Percentiles rank a stretch among this genome's conserved stretches.
These are phyloP conservation scores for Trichogramma evanescens DNA, from an alignment of 2,888 invertebrate species.

Conservation along the genomic window DNA sequence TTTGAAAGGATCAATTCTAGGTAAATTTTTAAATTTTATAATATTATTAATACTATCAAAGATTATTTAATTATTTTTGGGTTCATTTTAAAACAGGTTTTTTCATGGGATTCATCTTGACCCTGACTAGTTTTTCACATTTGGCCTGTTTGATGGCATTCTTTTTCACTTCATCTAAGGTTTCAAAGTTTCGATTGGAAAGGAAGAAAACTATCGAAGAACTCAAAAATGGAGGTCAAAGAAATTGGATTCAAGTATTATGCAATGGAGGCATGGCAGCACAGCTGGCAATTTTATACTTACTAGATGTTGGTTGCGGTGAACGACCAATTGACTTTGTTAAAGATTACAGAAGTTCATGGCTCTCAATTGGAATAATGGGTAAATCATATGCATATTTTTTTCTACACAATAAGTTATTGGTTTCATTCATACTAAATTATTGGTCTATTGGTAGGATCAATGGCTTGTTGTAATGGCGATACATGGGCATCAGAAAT, in stretches of 20 bases:
- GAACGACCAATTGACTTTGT: conserved; percentile 74
- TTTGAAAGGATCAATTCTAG: conserved; percentile 63
- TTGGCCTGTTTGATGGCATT: conserved; percentile 66
- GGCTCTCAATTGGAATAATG: conserved; percentile 73
- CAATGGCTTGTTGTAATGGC: conserved; percentile 75
- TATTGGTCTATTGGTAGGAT: conserved; percentile 48
- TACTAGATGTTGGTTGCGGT: conserved; percentile 71
- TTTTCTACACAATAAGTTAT: not conserved
- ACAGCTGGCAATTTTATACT: conserved; percentile 67
- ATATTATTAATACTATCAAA: not conserved
- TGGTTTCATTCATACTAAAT: not conserved
- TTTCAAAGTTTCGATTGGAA: conserved; percentile 67
- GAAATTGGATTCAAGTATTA: conserved; percentile 84
- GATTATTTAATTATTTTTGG: conserved; percentile 1
- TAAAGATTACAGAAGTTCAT: conserved; percentile 69
- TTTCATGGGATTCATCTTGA: conserved; percentile 68
- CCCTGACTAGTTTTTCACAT: conserved; percentile 72
- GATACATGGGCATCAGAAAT: conserved; percentile 90
- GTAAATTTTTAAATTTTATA: conserved; percentile 36
- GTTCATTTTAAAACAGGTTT: conserved; percentile 50
- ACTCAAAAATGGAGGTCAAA: conserved; percentile 77
- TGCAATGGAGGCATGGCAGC: conserved; percentile 87
- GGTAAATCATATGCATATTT: conserved; percentile 47
- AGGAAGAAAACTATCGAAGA: conserved; percentile 68
- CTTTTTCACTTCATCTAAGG: conserved; percentile 73